Evolutionary conservation across 2,797 vertebrate species (phyloP).

Genomic region (Moxostoma hubbsi): DNA sequence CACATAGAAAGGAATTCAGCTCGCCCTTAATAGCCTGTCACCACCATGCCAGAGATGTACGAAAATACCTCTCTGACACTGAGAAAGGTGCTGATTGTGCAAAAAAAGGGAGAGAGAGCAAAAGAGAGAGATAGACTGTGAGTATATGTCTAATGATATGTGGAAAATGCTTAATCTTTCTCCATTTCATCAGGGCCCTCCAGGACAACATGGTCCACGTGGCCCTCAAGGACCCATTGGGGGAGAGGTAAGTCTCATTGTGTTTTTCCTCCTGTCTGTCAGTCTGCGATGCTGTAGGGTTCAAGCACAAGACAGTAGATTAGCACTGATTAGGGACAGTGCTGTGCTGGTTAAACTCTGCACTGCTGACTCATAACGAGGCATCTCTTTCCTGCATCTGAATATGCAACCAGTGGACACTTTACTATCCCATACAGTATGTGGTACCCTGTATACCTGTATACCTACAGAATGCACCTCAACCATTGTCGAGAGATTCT

Average conservation of each 20-base stretch:
- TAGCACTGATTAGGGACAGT: conserved; percentile 32
- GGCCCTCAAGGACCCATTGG: conserved; percentile 86
- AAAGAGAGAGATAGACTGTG: neutral
- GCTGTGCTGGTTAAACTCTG: conserved; percentile 28
- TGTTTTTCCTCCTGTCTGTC: conserved; percentile 21
- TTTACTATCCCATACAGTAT: too few species aligned
- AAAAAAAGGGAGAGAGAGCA: neutral
- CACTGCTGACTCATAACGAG: conserved; percentile 41
- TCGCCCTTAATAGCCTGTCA: conserved; percentile 51
- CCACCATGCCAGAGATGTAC: conserved; percentile 40
- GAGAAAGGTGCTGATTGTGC: conserved; percentile 51
- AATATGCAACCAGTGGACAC: too few species aligned
- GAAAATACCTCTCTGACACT: conserved; percentile 54
- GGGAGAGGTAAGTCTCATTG: conserved; percentile 79
- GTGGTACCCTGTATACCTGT: too few species aligned
- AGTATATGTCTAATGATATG: conserved; percentile 5
- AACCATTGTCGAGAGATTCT: too few species aligned
- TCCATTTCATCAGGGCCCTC: conserved; percentile 83
- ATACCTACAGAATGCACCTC: too few species aligned
- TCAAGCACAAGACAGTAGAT: conserved; percentile 27
- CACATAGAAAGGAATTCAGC: conserved; percentile 32
- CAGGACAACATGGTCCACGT: conserved; percentile 86
- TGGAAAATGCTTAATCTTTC: conserved; percentile 47
- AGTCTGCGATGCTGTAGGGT: neutral
- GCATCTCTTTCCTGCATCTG: too few species aligned